Conservation (phyloP, 1,140 invertebrate genomes). For the Acromyrmex echinatior region DNA sequence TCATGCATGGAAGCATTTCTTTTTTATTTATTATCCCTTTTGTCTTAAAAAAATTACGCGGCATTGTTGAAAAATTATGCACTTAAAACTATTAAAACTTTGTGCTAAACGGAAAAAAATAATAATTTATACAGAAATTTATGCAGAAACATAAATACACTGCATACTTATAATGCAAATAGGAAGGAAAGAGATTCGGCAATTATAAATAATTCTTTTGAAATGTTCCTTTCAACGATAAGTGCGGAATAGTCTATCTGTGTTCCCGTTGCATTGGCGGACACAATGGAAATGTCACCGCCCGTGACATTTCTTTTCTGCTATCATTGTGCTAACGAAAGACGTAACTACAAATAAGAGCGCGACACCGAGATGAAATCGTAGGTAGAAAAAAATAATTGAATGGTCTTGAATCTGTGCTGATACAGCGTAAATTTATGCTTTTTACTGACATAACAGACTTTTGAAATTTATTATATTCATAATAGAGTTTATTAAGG, state of each 20-base stretch:
- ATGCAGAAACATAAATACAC: neutral
- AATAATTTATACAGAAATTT: neutral
- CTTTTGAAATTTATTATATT: neutral
- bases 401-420: neutral
- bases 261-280: neutral
- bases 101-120: neutral
- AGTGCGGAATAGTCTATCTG: neutral
- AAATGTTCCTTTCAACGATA: neutral
- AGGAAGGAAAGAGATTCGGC: neutral
- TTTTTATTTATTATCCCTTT: neutral
- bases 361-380: neutral
- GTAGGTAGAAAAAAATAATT: conserved; percentile 13
- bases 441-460: neutral
- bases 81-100: neutral
- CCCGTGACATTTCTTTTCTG: conserved; percentile 44
- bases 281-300: conserved; percentile 39
- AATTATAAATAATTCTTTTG: conserved; percentile 43
- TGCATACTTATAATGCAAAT: conserved; percentile 2
- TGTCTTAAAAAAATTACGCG: conserved; percentile 27
- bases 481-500: neutral
- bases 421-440: neutral
- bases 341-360: conserved; percentile 17
- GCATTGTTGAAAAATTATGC: conserved; percentile 2
- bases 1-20: neutral
- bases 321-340: conserved; percentile 26